Percentiles rank a stretch among this genome's conserved stretches.
Conservation (phyloP, 2,888 invertebrate genomes). For the Brassicogethes aeneus region DNA sequence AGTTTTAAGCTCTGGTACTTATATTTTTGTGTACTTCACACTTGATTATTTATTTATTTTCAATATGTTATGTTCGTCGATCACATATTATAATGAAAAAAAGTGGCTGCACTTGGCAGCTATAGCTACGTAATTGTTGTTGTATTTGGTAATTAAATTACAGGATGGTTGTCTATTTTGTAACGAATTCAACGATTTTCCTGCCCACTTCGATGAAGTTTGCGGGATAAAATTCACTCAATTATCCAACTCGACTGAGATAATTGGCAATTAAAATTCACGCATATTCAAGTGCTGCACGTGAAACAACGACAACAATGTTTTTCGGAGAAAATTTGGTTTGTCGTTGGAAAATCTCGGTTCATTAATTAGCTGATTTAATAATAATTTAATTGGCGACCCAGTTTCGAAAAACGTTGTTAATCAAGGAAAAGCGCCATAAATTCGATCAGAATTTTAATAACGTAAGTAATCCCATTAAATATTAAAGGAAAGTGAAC, state of each 20-base stretch:
- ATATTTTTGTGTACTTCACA: no score
- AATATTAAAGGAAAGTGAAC: no score
- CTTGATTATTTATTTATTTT: no score
- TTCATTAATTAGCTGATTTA: background rate
- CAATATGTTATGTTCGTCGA: no score
- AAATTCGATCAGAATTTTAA: background rate
- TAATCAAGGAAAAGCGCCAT: background rate
- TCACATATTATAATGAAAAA: no score
- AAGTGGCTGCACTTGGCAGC: no score
- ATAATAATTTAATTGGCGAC: background rate
- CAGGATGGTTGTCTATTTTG: conserved; percentile 14
- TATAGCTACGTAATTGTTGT: conserved; percentile 15
- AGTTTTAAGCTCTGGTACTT: no score
- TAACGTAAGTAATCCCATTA: background rate
- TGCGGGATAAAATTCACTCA: conserved; percentile 29
- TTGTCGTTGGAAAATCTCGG: background rate
- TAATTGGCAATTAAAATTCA: conserved; percentile 34
- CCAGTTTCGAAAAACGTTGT: background rate
- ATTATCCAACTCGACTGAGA: conserved; percentile 32
- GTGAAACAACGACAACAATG: background rate
- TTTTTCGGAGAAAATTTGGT: background rate
- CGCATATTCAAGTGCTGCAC: conserved; percentile 17
- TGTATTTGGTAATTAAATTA: conserved; percentile 18
- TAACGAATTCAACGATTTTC: conserved; percentile 19
- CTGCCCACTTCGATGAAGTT: conserved; percentile 17